Conservation (phyloP, 2,113 vertebrate genomes). For the Jaculus jaculus region DNA sequence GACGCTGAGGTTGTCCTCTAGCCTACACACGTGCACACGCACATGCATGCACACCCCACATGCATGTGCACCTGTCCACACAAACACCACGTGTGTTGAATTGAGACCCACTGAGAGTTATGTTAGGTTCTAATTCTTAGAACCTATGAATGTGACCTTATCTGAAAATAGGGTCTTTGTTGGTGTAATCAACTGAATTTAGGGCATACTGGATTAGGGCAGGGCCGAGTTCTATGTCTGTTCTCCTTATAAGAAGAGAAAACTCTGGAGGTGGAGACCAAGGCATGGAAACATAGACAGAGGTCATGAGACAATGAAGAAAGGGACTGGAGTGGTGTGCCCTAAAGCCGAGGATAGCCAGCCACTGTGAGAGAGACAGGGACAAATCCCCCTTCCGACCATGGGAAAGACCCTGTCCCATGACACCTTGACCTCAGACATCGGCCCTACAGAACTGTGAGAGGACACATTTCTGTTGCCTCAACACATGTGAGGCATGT, state of each 20-base stretch:
- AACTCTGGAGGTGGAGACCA: neutral
- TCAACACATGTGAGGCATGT: neutral
- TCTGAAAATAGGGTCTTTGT: neutral
- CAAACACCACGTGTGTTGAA: too few species aligned
- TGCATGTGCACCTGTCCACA: too few species aligned
- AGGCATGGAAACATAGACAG: neutral
- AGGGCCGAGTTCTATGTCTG: neutral
- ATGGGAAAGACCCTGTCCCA: neutral
- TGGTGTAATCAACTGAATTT: neutral
- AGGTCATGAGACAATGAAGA: too few species aligned
- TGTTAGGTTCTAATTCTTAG: neutral
- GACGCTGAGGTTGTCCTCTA: too few species aligned
- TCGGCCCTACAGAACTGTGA: neutral
- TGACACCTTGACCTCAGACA: fast-evolving
- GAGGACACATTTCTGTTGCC: neutral
- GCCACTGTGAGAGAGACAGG: neutral
- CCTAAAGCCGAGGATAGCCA: neutral
- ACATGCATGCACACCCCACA: too few species aligned
- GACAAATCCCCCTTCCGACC: neutral
- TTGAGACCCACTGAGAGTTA: neutral
- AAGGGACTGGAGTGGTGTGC: neutral
- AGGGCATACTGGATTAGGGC: neutral
- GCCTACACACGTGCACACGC: too few species aligned
- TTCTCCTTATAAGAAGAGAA: neutral
- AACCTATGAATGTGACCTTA: neutral